These are phyloP conservation scores for Peromyscus californicus DNA, from an alignment of 2,113 vertebrate species.

Conservation along the genomic window DNA sequence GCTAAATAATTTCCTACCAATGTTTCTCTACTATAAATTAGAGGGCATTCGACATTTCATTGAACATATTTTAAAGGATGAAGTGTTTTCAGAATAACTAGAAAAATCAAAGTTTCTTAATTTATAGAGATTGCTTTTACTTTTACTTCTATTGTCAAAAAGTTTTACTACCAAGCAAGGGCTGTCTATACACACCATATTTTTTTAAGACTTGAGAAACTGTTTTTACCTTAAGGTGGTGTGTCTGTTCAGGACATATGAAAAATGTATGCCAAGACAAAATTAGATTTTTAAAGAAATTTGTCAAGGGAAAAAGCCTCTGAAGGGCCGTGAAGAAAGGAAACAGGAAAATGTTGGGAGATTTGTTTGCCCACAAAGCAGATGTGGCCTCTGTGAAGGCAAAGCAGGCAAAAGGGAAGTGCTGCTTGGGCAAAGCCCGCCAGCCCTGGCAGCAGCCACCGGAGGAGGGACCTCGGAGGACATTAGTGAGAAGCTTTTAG, in stretches of 20 bases:
- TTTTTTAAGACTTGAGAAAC: neutral
- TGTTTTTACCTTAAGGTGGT: neutral
- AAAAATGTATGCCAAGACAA: neutral
- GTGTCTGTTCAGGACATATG: neutral
- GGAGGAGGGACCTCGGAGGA: neutral
- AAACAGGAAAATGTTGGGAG: neutral
- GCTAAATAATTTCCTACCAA: neutral
- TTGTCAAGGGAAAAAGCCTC: neutral
- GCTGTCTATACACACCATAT: neutral
- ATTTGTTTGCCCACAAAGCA: neutral
- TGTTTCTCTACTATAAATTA: neutral
- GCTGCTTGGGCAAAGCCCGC: rapidly evolving
- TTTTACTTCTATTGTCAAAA: neutral
- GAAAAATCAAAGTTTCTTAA: neutral
- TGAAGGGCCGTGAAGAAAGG: neutral
- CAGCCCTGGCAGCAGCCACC: neutral
- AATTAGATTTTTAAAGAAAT: neutral
- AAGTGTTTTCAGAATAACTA: neutral
- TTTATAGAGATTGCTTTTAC: neutral
- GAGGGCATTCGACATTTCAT: neutral
- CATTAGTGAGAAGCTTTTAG: neutral
- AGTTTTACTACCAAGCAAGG: neutral
- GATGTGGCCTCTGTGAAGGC: neutral
- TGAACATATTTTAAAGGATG: neutral
- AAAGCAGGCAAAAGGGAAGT: rapidly evolving